These are phyloP conservation scores for Molorchus minor DNA, from an alignment of 2,888 invertebrate species.

Conservation along the genomic window DNA sequence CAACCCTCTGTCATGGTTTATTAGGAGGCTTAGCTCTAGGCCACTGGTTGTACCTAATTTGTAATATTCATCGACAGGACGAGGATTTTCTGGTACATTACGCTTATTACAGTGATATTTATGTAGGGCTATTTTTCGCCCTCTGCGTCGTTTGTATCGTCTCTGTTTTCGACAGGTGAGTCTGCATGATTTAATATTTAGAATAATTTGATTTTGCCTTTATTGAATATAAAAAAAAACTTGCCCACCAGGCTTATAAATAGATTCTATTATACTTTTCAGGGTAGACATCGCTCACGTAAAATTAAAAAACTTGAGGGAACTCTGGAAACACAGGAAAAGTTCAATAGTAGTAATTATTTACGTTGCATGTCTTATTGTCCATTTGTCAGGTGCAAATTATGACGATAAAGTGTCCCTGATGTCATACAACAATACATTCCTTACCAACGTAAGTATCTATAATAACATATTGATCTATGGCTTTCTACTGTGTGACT, in stretches of 20 bases:
- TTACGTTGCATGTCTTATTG: conserved; percentile 54
- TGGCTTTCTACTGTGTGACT: conserved; percentile 6
- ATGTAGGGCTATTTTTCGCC: conserved; percentile 66
- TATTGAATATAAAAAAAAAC: no score
- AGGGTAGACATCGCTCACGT: conserved; percentile 59
- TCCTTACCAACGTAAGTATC: conserved; percentile 44
- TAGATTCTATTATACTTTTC: conserved; percentile 35
- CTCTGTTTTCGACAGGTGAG: conserved; percentile 70
- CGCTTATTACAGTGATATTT: conserved; percentile 59
- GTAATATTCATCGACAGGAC: conserved; percentile 61
- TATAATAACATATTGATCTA: conserved; percentile 25
- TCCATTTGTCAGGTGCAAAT: conserved; percentile 56
- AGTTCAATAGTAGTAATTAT: conserved; percentile 53
- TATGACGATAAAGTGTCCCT: conserved; percentile 57
- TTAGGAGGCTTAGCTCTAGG: conserved; percentile 69
- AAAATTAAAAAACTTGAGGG: conserved; percentile 48
- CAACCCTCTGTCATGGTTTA: conserved; percentile 69
- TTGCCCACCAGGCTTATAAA: neutral
- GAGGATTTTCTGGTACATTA: conserved; percentile 56
- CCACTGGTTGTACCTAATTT: conserved; percentile 68
- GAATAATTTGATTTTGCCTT: neutral
- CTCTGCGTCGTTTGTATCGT: conserved; percentile 68
- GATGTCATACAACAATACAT: conserved; percentile 48
- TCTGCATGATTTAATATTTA: conserved; percentile 19
- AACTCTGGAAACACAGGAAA: conserved; percentile 53